Evolutionary conservation across 2,888 invertebrate species (phyloP).

Genomic region (Brachypalpus laphriformis): DNA sequence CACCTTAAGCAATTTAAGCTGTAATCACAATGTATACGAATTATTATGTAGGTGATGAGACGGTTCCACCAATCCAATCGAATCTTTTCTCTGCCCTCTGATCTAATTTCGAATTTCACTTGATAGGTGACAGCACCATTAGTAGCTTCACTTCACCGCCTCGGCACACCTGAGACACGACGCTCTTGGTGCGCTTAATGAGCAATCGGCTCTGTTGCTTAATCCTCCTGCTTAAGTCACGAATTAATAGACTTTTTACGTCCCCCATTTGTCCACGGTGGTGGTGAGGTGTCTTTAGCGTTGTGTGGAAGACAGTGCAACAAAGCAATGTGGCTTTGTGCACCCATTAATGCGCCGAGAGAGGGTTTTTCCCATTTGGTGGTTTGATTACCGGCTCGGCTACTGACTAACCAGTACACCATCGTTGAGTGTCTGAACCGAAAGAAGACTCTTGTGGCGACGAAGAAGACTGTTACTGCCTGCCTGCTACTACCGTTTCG

Average conservation of each 20-base stretch:
- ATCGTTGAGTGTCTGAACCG: neutral
- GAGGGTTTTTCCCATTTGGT: constrained; percentile 36
- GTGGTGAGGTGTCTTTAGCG: neutral
- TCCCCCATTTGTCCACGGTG: neutral
- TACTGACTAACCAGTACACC: constrained; percentile 13
- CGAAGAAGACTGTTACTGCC: constrained; percentile 13
- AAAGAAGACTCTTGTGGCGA: neutral
- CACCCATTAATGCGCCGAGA: constrained; percentile 8
- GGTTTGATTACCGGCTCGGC: constrained; percentile 44
- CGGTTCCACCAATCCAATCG: constrained; percentile 15
- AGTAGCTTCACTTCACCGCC: neutral
- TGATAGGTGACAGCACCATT: neutral
- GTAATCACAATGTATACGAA: constrained; percentile 8
- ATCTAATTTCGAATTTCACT: constrained; percentile 56
- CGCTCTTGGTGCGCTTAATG: constrained; percentile 24
- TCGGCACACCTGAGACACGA: constrained; percentile 33
- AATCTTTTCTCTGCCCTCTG: constrained; percentile 43
- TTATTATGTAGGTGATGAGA: constrained; percentile 19
- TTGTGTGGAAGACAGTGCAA: constrained; percentile 13
- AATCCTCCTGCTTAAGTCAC: constrained; percentile 52
- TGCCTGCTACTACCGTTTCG: neutral
- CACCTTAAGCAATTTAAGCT: constrained; percentile 8
- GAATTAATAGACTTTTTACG: constrained; percentile 54
- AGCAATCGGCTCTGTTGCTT: constrained; percentile 34
- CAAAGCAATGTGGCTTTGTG: constrained; percentile 26